Conservation (phyloP, 2,888 invertebrate species). For the Pheosia gnoma region DNA sequence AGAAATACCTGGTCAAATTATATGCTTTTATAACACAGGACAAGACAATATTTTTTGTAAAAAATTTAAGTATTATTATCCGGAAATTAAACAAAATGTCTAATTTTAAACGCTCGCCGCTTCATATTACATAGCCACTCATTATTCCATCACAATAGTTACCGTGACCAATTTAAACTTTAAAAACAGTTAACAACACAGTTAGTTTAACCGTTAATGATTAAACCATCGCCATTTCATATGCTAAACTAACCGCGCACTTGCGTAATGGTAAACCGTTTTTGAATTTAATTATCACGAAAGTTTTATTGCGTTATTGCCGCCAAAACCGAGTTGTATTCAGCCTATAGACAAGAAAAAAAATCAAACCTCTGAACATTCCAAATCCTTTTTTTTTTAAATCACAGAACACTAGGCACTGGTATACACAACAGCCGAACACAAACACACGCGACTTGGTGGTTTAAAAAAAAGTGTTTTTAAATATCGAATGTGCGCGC, state of each 20-base stretch:
- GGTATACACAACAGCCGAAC: constrained; percentile 37
- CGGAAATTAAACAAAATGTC: constrained; percentile 31
- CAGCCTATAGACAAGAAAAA: constrained; percentile 30
- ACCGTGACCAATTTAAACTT: constrained; percentile 37
- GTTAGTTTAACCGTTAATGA: constrained; percentile 45
- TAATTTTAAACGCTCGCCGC: constrained; percentile 23
- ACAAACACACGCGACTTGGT: constrained; percentile 34
- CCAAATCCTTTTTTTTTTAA: constrained; percentile 36
- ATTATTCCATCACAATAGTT: constrained; percentile 35
- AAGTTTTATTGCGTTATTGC: constrained; percentile 37
- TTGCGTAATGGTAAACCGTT: constrained; percentile 46
- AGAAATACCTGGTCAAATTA: too few relatives aligned
- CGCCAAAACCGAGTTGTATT: constrained; percentile 48
- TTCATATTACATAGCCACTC: constrained; percentile 26
- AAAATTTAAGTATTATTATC: constrained; percentile 8
- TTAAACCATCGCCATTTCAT: constrained; percentile 38
- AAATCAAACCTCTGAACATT: constrained; percentile 58
- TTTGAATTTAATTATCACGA: constrained; percentile 19
- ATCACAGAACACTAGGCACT: constrained; percentile 41
- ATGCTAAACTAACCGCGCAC: constrained; percentile 45
- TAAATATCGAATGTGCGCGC: constrained; percentile 67
- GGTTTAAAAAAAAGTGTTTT: constrained; percentile 17
- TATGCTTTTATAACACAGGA: too few relatives aligned
- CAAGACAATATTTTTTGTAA: too few relatives aligned
- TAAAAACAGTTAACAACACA: constrained; percentile 34